phyloP scores from a whole-genome alignment of 1,140 invertebrate species.

The Geopemphigus sp. region DNA sequence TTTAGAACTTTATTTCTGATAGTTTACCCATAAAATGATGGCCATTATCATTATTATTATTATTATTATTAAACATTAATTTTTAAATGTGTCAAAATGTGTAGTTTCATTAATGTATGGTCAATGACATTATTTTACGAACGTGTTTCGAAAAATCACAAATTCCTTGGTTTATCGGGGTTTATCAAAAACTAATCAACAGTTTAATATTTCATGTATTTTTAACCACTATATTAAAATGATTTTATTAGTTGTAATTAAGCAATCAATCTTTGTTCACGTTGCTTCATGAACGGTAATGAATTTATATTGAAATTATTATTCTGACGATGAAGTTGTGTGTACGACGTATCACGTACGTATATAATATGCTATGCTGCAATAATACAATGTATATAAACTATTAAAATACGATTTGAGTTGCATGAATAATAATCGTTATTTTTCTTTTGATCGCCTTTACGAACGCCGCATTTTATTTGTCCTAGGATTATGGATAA shows the following conservation, averaged over 20 bases:
- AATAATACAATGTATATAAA: not conserved
- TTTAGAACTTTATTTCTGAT: too few relatives aligned
- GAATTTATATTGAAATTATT: not conserved
- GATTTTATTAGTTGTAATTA: constrained; percentile 3
- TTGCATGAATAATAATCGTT: constrained; percentile 2
- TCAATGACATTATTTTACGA: constrained; percentile 9
- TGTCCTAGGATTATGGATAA: not conserved
- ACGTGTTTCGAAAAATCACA: constrained; percentile 12
- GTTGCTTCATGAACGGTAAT: not conserved
- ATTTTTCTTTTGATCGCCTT: not conserved
- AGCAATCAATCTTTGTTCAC: not conserved
- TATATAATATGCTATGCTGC: not conserved
- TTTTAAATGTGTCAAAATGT: constrained; percentile 8
- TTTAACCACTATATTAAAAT: not conserved
- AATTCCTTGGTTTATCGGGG: constrained; percentile 19
- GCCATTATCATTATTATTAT: too few relatives aligned
- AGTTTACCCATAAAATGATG: too few relatives aligned
- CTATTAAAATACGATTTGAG: not conserved
- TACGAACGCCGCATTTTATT: not conserved
- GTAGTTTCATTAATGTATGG: not conserved
- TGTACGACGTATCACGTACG: not conserved
- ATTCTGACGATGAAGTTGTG: not conserved
- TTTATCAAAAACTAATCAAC: constrained; percentile 3
- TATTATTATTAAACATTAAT: too few relatives aligned
- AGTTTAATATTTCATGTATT: constrained; percentile 24